Evolutionary conservation across 2,113 vertebrate species (phyloP).

Genomic region (Hippocampus abdominalis): DNA sequence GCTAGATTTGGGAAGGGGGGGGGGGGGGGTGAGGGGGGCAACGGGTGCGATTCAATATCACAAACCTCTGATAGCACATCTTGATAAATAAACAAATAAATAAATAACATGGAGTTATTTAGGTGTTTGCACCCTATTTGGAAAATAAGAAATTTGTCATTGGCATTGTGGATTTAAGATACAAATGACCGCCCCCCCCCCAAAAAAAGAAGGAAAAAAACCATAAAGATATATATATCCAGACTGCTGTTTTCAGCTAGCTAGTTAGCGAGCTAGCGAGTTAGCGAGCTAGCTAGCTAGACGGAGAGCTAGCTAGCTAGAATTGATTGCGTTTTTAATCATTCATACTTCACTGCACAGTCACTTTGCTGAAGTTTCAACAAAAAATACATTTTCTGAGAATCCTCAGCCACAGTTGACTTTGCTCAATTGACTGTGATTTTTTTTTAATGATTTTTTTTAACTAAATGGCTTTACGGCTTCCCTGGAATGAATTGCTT

Average conservation of each 20-base stretch:
- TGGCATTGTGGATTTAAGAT: no score
- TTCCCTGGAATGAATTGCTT: slow-evolving; percentile 25
- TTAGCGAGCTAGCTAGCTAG: no score
- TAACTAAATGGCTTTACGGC: slow-evolving; percentile 5
- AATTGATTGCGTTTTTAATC: neutral
- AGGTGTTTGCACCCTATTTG: no score
- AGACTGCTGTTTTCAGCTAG: neutral
- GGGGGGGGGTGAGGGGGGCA: slow-evolving; percentile 15
- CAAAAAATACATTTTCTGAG: neutral
- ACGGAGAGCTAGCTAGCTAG: no score
- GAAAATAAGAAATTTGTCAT: no score
- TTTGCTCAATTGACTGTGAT: slow-evolving; percentile 3
- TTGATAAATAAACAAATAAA: neutral
- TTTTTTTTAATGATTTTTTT: neutral
- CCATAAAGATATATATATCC: neutral
- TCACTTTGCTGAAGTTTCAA: neutral
- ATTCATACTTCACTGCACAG: no score
- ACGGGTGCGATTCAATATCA: neutral
- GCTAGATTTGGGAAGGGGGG: slow-evolving; percentile 5
- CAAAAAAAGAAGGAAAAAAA: no score
- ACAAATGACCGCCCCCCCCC: no score
- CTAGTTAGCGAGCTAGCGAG: no score
- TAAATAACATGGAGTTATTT: no score
- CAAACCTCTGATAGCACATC: neutral
- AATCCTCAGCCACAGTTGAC: slow-evolving; percentile 14